Evolutionary conservation across 2,888 invertebrate genomes (phyloP).

Genomic region (Amblyjoppa fuscipennis): DNA sequence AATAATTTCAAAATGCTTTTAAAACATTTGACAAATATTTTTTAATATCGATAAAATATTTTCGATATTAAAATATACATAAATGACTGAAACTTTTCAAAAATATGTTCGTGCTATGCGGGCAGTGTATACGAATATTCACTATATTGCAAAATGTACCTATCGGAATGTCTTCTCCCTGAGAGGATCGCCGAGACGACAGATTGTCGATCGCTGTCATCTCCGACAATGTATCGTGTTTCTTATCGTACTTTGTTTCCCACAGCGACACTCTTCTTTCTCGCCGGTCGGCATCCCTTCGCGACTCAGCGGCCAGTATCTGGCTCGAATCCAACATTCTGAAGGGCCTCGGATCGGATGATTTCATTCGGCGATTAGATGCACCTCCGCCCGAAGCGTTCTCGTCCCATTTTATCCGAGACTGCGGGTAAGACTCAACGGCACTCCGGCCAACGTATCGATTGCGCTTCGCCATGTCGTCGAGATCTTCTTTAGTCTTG

Average conservation of each 20-base stretch:
- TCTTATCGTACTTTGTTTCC: slow-evolving; percentile 60
- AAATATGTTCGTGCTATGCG: neutral
- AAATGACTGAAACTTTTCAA: too few relatives aligned
- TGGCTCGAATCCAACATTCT: slow-evolving; percentile 60
- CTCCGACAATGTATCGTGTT: slow-evolving; percentile 14
- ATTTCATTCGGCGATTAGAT: slow-evolving; percentile 57
- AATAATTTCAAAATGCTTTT: too few relatives aligned
- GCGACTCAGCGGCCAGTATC: slow-evolving; percentile 55
- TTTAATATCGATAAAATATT: too few relatives aligned
- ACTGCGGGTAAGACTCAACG: slow-evolving; percentile 42
- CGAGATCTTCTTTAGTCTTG: slow-evolving; percentile 25
- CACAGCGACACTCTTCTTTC: slow-evolving; percentile 57
- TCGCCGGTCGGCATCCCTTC: slow-evolving; percentile 41
- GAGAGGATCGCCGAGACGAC: neutral
- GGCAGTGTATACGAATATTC: neutral
- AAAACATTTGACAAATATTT: too few relatives aligned
- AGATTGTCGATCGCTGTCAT: slow-evolving; percentile 27
- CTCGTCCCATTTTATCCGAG: slow-evolving; percentile 60
- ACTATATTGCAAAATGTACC: slow-evolving; percentile 44
- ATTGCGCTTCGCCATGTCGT: slow-evolving; percentile 51
- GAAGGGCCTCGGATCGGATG: slow-evolving; percentile 61
- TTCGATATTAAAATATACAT: too few relatives aligned
- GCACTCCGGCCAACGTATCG: slow-evolving; percentile 35
- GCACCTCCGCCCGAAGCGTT: slow-evolving; percentile 18
- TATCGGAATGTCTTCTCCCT: slow-evolving; percentile 41